Percentiles rank a stretch among this genome's conserved stretches.
These are phyloP conservation scores for Enteromius mattozi DNA, from an alignment of 2,797 vertebrate species.

Conservation along the genomic window DNA sequence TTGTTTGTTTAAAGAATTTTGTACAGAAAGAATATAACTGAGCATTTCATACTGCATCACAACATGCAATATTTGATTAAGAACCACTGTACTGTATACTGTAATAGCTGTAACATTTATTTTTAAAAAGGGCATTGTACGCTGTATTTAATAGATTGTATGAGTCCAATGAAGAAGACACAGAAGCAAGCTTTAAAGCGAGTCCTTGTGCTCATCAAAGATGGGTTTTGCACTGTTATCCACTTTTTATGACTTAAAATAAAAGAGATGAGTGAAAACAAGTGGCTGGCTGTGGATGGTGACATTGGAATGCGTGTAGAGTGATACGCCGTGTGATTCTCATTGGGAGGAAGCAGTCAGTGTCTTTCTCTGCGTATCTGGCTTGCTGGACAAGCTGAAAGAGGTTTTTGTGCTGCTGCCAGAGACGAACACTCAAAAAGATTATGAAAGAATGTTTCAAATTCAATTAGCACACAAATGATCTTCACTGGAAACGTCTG, in stretches of 20 bases:
- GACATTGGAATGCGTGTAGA: constrained; percentile 54
- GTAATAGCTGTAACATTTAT: not conserved
- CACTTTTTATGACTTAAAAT: constrained; percentile 54
- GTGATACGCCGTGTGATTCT: constrained; percentile 50
- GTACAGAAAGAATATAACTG: not conserved
- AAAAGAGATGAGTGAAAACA: constrained; percentile 46
- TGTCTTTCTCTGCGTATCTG: constrained; percentile 49
- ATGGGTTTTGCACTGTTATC: constrained; percentile 39
- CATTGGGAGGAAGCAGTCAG: constrained; percentile 34
- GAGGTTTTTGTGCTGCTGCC: constrained; percentile 63
- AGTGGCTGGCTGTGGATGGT: constrained; percentile 18
- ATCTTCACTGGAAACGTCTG: constrained; percentile 64
- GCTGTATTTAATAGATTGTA: constrained; percentile 16
- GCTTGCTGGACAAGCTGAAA: constrained; percentile 62
- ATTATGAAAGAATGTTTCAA: constrained; percentile 61
- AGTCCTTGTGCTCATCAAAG: not conserved
- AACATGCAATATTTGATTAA: constrained; percentile 7
- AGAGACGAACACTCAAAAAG: constrained; percentile 46
- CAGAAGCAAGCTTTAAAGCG: constrained; percentile 20
- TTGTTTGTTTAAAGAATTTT: constrained; percentile 14
- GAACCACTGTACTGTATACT: not conserved
- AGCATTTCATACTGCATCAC: not conserved
- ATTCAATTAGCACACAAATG: constrained; percentile 70
- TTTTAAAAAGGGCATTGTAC: not conserved
- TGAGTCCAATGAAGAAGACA: constrained; percentile 3